phyloP scores from a whole-genome alignment of 2,888 invertebrate species.

The Chloromyia formosa region DNA sequence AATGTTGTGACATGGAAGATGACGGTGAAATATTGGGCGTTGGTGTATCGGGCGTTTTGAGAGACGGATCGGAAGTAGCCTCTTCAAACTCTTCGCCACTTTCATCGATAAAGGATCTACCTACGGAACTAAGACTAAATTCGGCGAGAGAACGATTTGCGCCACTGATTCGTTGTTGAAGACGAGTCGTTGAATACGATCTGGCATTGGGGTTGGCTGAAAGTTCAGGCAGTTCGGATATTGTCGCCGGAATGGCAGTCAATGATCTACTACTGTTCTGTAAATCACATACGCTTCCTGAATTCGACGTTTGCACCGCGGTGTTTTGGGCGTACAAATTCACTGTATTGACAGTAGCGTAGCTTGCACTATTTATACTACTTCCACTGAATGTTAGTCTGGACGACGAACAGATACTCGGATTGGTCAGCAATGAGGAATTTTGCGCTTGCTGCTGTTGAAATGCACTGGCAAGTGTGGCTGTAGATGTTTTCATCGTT shows the following conservation, averaged over 20 bases:
- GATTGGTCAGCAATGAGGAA: conserved; percentile 18
- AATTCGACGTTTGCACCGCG: not conserved
- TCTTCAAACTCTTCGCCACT: conserved; percentile 52
- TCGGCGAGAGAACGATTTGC: conserved; percentile 57
- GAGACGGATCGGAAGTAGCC: conserved; percentile 54
- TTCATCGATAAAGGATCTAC: conserved; percentile 63
- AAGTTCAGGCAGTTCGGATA: conserved; percentile 51
- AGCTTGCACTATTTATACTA: conserved; percentile 52
- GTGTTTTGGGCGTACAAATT: not conserved
- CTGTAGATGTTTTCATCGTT: conserved; percentile 48
- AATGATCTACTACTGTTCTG: conserved; percentile 58
- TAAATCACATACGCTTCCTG: not conserved
- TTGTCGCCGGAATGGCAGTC: conserved; percentile 62
- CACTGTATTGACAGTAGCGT: not conserved
- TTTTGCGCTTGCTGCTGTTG: conserved; percentile 27
- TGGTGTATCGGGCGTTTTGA: conserved; percentile 74
- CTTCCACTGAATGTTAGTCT: conserved; percentile 59
- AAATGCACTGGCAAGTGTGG: conserved; percentile 50
- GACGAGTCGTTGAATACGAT: conserved; percentile 41
- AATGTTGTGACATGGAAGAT: conserved; percentile 60
- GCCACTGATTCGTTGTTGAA: conserved; percentile 19
- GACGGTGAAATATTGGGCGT: conserved; percentile 71
- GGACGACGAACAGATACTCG: conserved; percentile 51
- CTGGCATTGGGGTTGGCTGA: not conserved
- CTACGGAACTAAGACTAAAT: conserved; percentile 63